phyloP scores from a whole-genome alignment of 1,140 invertebrate species.

The Andrena cerasifolii region DNA sequence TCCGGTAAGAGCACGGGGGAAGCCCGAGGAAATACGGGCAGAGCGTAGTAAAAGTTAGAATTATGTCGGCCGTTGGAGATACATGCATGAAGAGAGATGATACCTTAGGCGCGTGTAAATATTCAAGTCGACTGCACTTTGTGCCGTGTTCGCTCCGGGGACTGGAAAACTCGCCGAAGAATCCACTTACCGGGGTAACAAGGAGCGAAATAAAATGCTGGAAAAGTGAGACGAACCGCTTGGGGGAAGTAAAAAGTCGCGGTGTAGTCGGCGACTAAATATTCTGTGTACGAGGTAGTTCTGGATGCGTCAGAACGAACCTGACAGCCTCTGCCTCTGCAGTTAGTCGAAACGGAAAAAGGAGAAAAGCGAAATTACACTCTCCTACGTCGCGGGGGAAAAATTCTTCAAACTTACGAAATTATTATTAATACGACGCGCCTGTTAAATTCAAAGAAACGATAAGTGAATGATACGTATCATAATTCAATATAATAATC shows the following conservation, averaged over 20 bases:
- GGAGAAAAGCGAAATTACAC: no score
- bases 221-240: neutral
- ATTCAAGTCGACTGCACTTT: slow-evolving; percentile 39
- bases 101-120: slow-evolving; percentile 50
- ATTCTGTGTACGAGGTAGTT: neutral
- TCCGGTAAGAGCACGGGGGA: neutral
- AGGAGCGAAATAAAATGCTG: neutral
- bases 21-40: neutral
- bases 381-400: no score
- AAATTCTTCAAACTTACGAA: no score
- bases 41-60: slow-evolving; percentile 58
- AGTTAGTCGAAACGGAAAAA: no score
- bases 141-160: slow-evolving; percentile 22
- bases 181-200: slow-evolving; percentile 38
- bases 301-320: neutral
- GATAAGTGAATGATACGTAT: no score
- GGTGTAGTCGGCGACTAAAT: neutral
- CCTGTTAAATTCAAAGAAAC: no score
- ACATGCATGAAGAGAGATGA: slow-evolving; percentile 45
- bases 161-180: slow-evolving; percentile 46
- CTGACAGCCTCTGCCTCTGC: no score
- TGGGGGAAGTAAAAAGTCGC: slow-evolving; percentile 8
- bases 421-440: no score
- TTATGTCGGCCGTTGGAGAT: slow-evolving; percentile 34
- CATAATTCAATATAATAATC: no score